A percentile compares a stretch with the other conserved stretches of the same genome.
Evolutionary conservation across 2,797 vertebrate genomes (phyloP).

Genomic region (Diglossa cyanea): DNA sequence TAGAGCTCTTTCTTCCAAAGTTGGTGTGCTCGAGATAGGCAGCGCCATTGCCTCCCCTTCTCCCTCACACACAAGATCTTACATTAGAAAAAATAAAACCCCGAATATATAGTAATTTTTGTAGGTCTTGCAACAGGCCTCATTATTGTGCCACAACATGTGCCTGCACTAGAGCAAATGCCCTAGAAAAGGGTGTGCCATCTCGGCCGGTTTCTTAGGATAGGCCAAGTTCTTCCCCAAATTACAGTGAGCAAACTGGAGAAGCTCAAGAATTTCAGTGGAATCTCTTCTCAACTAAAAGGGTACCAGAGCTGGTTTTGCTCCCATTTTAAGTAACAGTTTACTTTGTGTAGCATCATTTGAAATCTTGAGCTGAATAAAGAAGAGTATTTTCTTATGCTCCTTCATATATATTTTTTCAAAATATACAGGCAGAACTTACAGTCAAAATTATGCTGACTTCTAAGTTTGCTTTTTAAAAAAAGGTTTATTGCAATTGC

Average conservation of each 20-base stretch:
- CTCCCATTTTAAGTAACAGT: background rate
- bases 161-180: background rate
- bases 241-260: background rate
- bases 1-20: background rate
- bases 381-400: slow-evolving; percentile 2
- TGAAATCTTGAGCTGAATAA: background rate
- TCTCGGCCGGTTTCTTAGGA: background rate
- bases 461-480: slow-evolving; percentile 2
- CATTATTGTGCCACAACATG: background rate
- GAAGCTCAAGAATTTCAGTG: background rate
- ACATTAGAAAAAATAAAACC: background rate
- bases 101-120: background rate
- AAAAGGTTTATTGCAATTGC: background rate
- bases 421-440: background rate
- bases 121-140: background rate
- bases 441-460: background rate
- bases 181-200: background rate
- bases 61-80: background rate
- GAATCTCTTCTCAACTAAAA: background rate
- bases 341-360: background rate
- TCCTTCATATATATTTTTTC: background rate
- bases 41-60: background rate
- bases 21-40: background rate
- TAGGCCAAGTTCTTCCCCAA: background rate
- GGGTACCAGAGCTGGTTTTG: background rate